Percentiles rank a stretch among this genome's conserved stretches.
Conservation (phyloP, 2,888 invertebrate genomes). For the Drosophila atripex region DNA sequence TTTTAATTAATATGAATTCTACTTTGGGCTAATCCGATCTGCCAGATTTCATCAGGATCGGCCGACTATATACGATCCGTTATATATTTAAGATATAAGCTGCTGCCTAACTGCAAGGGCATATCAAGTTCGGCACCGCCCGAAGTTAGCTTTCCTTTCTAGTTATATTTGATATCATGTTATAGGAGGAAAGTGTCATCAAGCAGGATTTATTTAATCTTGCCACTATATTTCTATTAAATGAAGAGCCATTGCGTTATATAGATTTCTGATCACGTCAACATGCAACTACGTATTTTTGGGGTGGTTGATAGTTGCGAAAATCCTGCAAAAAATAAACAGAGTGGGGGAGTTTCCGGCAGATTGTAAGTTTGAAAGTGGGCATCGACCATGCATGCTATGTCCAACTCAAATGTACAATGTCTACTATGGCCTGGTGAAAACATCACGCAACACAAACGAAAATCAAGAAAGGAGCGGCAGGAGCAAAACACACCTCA, state of each 20-base stretch:
- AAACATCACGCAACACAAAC: constrained; percentile 27
- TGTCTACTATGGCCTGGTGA: background rate
- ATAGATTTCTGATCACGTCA: constrained; percentile 1
- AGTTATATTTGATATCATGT: too few species aligned
- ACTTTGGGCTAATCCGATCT: too few species aligned
- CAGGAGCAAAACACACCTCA: constrained; percentile 49
- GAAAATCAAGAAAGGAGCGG: constrained; percentile 15
- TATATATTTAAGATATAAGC: too few species aligned
- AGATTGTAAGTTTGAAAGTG: background rate
- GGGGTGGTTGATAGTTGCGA: background rate
- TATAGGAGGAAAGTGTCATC: too few species aligned
- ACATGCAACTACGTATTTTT: background rate
- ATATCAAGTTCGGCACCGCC: too few species aligned
- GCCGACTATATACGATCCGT: too few species aligned
- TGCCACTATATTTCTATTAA: background rate
- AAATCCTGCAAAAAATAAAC: background rate
- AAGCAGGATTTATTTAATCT: too few species aligned
- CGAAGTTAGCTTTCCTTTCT: too few species aligned
- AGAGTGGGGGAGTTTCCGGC: background rate
- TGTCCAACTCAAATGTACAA: background rate
- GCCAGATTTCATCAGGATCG: too few species aligned
- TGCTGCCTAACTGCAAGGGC: too few species aligned
- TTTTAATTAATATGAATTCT: too few species aligned
- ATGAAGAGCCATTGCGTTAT: background rate
- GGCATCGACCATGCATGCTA: background rate